Evolutionary conservation across 2,888 invertebrate species (phyloP).

Genomic region (Gymnosoma rotundatum): DNA sequence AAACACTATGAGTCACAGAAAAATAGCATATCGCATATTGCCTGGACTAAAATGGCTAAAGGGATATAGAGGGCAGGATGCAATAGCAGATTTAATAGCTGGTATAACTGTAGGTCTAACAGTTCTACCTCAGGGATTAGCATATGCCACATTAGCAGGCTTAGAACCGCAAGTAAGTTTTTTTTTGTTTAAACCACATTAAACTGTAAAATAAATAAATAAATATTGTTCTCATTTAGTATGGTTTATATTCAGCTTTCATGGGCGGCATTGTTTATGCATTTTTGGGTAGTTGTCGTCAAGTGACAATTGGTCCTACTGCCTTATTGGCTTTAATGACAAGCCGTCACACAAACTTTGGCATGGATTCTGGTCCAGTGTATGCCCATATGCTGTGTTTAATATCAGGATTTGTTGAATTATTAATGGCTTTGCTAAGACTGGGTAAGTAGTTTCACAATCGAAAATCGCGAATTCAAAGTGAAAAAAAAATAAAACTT

Average conservation of each 20-base stretch:
- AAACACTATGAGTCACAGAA: constrained; percentile 71
- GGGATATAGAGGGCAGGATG: constrained; percentile 88
- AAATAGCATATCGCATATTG: constrained; percentile 73
- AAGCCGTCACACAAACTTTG: constrained; percentile 84
- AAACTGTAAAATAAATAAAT: background rate
- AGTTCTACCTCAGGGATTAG: constrained; percentile 95
- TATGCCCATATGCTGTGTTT: constrained; percentile 93
- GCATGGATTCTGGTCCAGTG: constrained; percentile 84
- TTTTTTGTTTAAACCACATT: background rate
- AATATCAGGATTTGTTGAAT: constrained; percentile 90
- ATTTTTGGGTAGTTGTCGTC: constrained; percentile 93
- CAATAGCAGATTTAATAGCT: constrained; percentile 93
- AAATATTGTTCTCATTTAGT: constrained; percentile 83
- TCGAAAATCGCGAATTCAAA: too few relatives aligned
- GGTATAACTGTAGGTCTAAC: constrained; percentile 96
- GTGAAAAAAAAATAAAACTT: too few relatives aligned
- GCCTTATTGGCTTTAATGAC: constrained; percentile 96
- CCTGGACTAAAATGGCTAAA: constrained; percentile 87
- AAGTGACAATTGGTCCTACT: constrained; percentile 94
- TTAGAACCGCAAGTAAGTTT: constrained; percentile 89
- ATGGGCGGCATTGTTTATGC: constrained; percentile 96
- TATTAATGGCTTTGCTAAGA: constrained; percentile 91
- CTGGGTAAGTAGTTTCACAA: constrained; percentile 84
- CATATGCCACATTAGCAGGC: constrained; percentile 94
- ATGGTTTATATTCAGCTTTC: constrained; percentile 97